A percentile compares a stretch with the other conserved stretches of the same genome.
Conservation (phyloP, 2,888 invertebrate genomes). For the Aspidapion aeneum region DNA sequence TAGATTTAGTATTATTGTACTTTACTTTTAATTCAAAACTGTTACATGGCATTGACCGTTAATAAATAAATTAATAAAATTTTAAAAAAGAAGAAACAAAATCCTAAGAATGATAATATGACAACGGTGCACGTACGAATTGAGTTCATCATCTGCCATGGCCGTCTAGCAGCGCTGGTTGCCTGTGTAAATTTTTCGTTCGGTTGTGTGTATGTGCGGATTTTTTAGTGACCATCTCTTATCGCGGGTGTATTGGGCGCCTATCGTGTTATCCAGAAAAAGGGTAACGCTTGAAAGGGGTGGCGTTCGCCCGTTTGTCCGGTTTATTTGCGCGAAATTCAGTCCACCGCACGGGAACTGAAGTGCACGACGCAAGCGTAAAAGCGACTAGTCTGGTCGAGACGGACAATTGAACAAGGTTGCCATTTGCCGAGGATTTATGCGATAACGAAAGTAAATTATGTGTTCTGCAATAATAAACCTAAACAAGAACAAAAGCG, state of each 20-base stretch:
- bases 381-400: too few species aligned
- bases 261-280: background rate
- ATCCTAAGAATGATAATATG: too few species aligned
- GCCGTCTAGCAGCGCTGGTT: constrained; percentile 9
- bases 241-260: background rate
- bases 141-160: constrained; percentile 16
- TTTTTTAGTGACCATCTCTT: background rate
- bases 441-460: too few species aligned
- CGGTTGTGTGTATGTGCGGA: background rate
- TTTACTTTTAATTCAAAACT: too few species aligned
- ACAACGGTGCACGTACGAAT: constrained; percentile 46
- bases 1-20: too few species aligned
- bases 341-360: background rate
- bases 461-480: too few species aligned
- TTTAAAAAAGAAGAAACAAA: too few species aligned
- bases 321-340: background rate
- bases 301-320: background rate
- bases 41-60: too few species aligned
- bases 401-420: too few species aligned
- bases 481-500: too few species aligned
- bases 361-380: background rate
- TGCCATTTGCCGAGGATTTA: too few species aligned
- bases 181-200: background rate
- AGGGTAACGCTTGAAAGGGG: background rate
- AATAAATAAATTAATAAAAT: too few species aligned